phyloP scores from a whole-genome alignment of 1,140 invertebrate species.

The Lepidurus couesii region DNA sequence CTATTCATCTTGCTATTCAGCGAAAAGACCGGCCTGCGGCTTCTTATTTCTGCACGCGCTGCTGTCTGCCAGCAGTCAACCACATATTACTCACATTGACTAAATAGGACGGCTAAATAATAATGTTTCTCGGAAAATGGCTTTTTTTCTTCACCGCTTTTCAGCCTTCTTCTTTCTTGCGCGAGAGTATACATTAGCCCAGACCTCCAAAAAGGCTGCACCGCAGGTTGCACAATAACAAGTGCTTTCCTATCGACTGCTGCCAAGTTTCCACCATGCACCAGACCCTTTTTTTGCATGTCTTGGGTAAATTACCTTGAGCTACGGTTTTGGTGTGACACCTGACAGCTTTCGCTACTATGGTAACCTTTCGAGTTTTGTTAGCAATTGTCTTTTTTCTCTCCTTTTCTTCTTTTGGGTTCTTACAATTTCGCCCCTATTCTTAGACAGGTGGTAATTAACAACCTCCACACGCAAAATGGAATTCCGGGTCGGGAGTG shows the following conservation, averaged over 20 bases:
- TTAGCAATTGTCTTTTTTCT: background rate
- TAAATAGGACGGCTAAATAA: constrained; percentile 17
- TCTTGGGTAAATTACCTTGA: constrained; percentile 10
- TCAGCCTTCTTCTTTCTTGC: background rate
- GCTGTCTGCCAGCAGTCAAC: background rate
- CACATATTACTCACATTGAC: background rate
- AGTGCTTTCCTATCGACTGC: background rate
- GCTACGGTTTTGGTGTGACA: constrained; percentile 13
- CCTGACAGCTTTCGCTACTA: background rate
- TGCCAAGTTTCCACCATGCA: constrained; percentile 10
- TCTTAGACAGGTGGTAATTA: no score
- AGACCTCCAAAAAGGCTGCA: background rate
- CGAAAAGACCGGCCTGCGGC: background rate
- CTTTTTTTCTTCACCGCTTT: background rate
- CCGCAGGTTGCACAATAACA: constrained; percentile 14
- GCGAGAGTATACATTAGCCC: background rate
- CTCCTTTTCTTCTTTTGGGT: background rate
- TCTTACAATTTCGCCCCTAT: background rate
- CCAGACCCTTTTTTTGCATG: constrained; percentile 5
- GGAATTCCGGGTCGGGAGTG: no score
- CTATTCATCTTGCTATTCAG: no score
- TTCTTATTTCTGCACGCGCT: background rate
- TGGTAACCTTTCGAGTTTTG: background rate
- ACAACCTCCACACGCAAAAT: no score
- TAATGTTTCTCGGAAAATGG: background rate